Evolutionary conservation across 64 coral and sea anemone species (phyloP).

Genomic region (Pachyseris speciosa): DNA sequence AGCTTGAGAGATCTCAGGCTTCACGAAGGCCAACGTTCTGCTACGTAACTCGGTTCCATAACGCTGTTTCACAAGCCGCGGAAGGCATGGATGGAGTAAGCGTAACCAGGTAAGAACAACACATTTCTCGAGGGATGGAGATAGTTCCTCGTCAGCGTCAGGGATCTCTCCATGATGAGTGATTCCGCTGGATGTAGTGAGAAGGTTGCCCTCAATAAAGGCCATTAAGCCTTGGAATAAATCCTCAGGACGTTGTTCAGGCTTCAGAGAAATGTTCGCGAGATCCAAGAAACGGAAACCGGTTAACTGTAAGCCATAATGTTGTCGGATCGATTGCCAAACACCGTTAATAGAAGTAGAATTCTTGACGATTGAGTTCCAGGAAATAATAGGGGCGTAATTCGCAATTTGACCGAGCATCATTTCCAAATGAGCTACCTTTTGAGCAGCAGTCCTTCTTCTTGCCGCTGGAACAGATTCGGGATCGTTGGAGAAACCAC

Average conservation of each 20-base stretch:
- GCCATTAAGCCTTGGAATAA: constrained; percentile 43
- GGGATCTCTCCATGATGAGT: constrained; percentile 12
- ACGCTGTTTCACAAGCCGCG: constrained; percentile 29
- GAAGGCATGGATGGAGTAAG: constrained; percentile 26
- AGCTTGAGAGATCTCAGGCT: constrained; percentile 28
- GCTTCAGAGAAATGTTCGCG: constrained; percentile 9
- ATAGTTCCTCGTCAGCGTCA: constrained; percentile 19
- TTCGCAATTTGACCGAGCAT: constrained; percentile 27
- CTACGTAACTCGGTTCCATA: constrained; percentile 36
- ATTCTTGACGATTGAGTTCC: not conserved
- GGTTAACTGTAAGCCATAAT: constrained; percentile 11
- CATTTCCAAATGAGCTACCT: not conserved
- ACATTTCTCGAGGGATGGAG: constrained; percentile 34
- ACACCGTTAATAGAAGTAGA: constrained; percentile 1
- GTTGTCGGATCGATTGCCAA: not conserved
- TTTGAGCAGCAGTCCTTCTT: not conserved
- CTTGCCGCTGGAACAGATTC: not conserved
- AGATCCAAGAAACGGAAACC: constrained; percentile 26
- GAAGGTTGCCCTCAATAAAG: constrained; percentile 36
- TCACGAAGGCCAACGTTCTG: constrained; percentile 20
- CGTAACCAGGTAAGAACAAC: constrained; percentile 39
- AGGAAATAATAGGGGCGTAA: not conserved
- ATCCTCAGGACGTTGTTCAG: constrained; percentile 12
- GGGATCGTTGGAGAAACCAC: constrained; percentile 11
- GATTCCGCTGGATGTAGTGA: constrained; percentile 10